phyloP scores from a whole-genome alignment of 1,140 invertebrate species.

The Solenopsis fugax region DNA sequence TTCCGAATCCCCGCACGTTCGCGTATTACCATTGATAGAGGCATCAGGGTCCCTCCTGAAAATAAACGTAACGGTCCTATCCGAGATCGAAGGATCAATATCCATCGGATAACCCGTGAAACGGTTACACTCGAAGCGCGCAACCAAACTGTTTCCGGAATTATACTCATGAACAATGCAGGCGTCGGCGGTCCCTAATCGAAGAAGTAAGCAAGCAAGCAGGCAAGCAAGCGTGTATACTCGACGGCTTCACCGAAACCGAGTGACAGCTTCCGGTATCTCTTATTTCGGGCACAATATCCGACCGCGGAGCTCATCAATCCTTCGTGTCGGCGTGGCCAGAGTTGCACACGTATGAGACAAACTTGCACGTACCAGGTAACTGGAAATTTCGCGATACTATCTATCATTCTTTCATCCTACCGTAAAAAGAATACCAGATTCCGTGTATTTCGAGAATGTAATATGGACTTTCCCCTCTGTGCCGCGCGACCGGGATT shows the following conservation, averaged over 20 bases:
- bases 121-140: constrained; percentile 21
- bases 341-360: constrained; percentile 65
- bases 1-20: constrained; percentile 73
- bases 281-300: constrained; percentile 65
- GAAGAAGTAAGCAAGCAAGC: neutral
- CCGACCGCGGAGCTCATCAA: constrained; percentile 66
- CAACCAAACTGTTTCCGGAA: constrained; percentile 56
- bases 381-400: constrained; percentile 63
- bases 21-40: constrained; percentile 74
- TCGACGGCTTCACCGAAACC: constrained; percentile 22
- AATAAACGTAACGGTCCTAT: constrained; percentile 76
- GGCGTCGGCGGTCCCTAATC: constrained; percentile 50
- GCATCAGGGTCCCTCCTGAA: constrained; percentile 56
- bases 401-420: constrained; percentile 73
- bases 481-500: constrained; percentile 54
- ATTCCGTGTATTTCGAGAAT: constrained; percentile 58
- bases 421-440: constrained; percentile 66
- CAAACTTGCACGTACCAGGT: constrained; percentile 61
- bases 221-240: neutral
- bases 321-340: constrained; percentile 62
- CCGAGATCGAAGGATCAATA: constrained; percentile 73
- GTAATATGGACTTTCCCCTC: constrained; percentile 60
- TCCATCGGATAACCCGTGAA: constrained; percentile 66
- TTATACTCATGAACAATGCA: constrained; percentile 67
- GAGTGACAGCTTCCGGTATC: constrained; percentile 50